phyloP scores from a whole-genome alignment of 2,888 invertebrate species.

The Leucania comma region DNA sequence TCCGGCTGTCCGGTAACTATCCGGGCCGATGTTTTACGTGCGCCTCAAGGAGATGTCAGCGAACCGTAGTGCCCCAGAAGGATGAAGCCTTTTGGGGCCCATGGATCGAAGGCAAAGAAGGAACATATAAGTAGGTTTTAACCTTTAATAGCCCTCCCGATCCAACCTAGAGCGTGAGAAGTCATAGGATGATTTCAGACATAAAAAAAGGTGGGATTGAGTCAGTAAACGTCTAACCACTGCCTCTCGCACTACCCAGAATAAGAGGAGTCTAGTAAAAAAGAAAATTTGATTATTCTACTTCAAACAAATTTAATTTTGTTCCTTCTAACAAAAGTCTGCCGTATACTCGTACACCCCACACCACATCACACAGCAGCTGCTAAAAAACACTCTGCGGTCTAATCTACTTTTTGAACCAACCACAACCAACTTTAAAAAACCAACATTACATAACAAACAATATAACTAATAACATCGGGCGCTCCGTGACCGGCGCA shows the following conservation, averaged over 20 bases:
- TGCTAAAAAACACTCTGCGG: constrained; percentile 61
- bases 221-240: neutral
- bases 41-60: too few species aligned
- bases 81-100: too few species aligned
- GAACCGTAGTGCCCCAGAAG: too few species aligned
- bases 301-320: neutral
- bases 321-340: constrained; percentile 4
- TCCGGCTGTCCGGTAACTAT: too few species aligned
- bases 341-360: neutral
- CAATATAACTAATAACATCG: constrained; percentile 56
- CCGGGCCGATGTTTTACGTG: too few species aligned
- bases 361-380: constrained; percentile 32
- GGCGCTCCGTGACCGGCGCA: constrained; percentile 69
- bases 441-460: constrained; percentile 62
- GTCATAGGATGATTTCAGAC: too few species aligned
- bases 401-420: constrained; percentile 60
- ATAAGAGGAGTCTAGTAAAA: neutral
- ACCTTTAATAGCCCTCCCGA: too few species aligned
- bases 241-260: neutral
- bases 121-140: too few species aligned
- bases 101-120: too few species aligned
- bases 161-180: too few species aligned
- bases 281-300: neutral
- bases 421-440: constrained; percentile 57
- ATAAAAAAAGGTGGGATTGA: neutral